Evolutionary conservation across 2,113 vertebrate genomes (phyloP).

Genomic region (Protobothrops mucrosquamatus): DNA sequence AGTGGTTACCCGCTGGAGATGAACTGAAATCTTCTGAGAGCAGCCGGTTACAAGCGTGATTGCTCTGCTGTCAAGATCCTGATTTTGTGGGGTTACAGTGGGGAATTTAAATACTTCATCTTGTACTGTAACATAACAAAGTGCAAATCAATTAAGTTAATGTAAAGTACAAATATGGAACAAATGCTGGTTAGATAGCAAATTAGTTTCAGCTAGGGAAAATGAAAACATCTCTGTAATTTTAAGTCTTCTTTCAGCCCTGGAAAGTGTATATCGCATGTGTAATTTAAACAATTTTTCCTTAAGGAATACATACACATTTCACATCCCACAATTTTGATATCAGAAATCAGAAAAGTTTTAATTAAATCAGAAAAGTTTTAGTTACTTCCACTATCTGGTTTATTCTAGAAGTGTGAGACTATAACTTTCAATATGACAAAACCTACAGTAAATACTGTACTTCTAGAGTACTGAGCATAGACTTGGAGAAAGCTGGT

Average conservation of each 20-base stretch:
- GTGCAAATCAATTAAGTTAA: neutral
- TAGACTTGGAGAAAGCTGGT: neutral
- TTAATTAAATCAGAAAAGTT: neutral
- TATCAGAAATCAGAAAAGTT: neutral
- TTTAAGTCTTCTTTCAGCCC: neutral
- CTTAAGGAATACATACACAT: neutral
- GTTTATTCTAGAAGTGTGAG: neutral
- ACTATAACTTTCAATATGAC: neutral
- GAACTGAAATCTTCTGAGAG: conserved; percentile 89
- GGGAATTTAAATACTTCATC: conserved; percentile 94
- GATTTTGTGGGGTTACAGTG: conserved; percentile 65
- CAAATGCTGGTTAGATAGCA: neutral
- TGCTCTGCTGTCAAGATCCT: conserved; percentile 77
- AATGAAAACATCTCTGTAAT: neutral
- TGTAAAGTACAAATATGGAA: neutral
- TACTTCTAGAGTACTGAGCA: neutral
- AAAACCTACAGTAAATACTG: neutral
- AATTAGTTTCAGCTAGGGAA: neutral
- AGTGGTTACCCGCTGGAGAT: conserved; percentile 87
- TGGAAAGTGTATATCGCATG: neutral
- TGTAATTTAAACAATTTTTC: neutral
- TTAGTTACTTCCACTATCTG: neutral
- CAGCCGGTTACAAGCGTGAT: conserved; percentile 93
- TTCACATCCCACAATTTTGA: neutral
- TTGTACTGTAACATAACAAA: conserved; percentile 75